Evolutionary conservation across 2,113 vertebrate species (phyloP).

Genomic region (Ardeotis arabs): DNA sequence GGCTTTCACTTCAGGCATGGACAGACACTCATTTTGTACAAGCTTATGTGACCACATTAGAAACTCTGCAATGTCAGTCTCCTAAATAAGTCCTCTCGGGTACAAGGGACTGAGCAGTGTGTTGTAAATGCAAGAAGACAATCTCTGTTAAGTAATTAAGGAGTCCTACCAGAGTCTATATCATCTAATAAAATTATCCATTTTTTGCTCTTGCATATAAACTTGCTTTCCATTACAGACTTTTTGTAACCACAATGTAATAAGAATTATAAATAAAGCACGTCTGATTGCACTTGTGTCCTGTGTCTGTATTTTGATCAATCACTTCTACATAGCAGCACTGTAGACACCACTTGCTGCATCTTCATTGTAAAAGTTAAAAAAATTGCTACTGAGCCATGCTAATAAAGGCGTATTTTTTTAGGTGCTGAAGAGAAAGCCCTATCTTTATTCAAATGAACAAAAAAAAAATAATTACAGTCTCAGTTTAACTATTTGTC

Average conservation of each 20-base stretch:
- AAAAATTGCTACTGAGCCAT: neutral
- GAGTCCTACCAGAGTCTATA: neutral
- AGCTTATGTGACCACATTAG: neutral
- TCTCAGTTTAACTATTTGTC: neutral
- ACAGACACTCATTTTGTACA: neutral
- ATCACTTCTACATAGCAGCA: neutral
- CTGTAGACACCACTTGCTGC: neutral
- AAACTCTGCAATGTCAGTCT: neutral
- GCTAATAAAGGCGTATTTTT: neutral
- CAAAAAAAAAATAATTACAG: neutral
- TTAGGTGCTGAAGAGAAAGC: neutral
- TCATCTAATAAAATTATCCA: neutral
- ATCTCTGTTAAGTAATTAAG: neutral
- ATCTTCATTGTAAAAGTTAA: neutral
- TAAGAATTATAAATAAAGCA: conserved; percentile 68
- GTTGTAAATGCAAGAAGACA: neutral
- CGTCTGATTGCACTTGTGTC: neutral
- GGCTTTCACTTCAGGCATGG: neutral
- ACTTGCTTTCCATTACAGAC: conserved; percentile 6
- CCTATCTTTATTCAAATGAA: neutral
- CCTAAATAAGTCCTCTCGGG: neutral
- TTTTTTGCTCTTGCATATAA: conserved; percentile 18
- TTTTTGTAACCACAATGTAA: conserved; percentile 49
- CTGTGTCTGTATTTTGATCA: neutral
- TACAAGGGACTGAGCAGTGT: neutral